phyloP scores from a whole-genome alignment of 2,888 invertebrate genomes.

The Timandra comae region DNA sequence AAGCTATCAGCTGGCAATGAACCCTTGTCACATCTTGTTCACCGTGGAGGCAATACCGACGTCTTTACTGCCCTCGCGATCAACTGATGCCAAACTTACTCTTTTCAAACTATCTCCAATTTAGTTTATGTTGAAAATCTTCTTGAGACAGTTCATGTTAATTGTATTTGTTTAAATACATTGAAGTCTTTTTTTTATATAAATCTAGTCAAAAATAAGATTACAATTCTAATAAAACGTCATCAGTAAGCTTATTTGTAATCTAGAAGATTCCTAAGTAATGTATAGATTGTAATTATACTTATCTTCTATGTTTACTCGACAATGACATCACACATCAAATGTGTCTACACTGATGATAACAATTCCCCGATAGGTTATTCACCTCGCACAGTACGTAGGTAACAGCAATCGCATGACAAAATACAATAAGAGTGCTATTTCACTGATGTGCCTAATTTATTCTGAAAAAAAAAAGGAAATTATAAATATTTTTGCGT shows the following conservation, averaged over 20 bases:
- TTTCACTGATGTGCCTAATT: conserved; percentile 45
- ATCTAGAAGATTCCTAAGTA: no score
- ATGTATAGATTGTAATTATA: no score
- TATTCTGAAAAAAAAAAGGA: conserved; percentile 43
- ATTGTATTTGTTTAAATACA: no score
- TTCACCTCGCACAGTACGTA: conserved; percentile 53
- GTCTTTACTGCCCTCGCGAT: conserved; percentile 47
- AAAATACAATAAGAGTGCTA: conserved; percentile 43
- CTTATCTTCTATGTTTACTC: conserved; percentile 45
- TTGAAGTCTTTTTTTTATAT: no score
- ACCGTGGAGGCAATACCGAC: conserved; percentile 44
- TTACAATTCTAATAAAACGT: no score
- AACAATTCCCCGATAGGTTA: conserved; percentile 46
- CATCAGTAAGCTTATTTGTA: no score
- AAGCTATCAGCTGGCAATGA: conserved; percentile 36
- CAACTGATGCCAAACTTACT: no score
- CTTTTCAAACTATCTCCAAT: no score
- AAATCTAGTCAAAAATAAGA: no score
- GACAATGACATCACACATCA: conserved; percentile 65
- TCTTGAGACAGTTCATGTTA: no score
- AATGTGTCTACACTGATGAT: conserved; percentile 63
- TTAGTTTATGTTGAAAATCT: no score
- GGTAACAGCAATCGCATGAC: conserved; percentile 39
- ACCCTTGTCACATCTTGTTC: conserved; percentile 39
- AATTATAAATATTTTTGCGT: no score